These are phyloP conservation scores for Xestoiulus laeticollis DNA, from an alignment of 2,888 invertebrate genomes.

Conservation along the genomic window DNA sequence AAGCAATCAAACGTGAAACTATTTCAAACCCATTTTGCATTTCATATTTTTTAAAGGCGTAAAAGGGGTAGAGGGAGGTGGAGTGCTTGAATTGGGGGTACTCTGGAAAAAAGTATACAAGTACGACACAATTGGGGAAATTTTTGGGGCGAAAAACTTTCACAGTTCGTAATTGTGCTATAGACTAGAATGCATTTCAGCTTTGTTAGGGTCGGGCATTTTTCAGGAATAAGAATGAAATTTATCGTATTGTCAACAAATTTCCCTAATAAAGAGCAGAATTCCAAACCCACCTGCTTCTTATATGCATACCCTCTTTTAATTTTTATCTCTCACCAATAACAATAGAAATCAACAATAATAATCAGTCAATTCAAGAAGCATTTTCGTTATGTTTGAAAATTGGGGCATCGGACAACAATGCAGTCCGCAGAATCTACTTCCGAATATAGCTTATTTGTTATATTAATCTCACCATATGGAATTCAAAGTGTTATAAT, in stretches of 20 bases:
- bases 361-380: not conserved
- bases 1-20: conserved; percentile 26
- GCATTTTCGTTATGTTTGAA: not conserved
- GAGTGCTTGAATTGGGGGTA: not conserved
- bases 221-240: not conserved
- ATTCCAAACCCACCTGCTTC: conserved; percentile 6
- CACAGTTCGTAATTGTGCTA: not conserved
- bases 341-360: conserved; percentile 7
- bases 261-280: not conserved
- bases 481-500: not conserved
- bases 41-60: not conserved
- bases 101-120: not conserved
- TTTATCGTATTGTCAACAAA: conserved; percentile 4
- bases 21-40: conserved; percentile 12
- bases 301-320: conserved; percentile 20
- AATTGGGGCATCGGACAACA: not conserved
- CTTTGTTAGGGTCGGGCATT: not conserved
- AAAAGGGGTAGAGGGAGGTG: not conserved
- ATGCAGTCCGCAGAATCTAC: not conserved
- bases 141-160: not conserved
- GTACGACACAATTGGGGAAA: not conserved
- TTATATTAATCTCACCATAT: not conserved
- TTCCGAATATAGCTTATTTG: not conserved
- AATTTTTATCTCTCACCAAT: conserved; percentile 13
- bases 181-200: not conserved